Evolutionary conservation across 1,140 invertebrate genomes (phyloP).

Genomic region (Hypothenemus hampei): DNA sequence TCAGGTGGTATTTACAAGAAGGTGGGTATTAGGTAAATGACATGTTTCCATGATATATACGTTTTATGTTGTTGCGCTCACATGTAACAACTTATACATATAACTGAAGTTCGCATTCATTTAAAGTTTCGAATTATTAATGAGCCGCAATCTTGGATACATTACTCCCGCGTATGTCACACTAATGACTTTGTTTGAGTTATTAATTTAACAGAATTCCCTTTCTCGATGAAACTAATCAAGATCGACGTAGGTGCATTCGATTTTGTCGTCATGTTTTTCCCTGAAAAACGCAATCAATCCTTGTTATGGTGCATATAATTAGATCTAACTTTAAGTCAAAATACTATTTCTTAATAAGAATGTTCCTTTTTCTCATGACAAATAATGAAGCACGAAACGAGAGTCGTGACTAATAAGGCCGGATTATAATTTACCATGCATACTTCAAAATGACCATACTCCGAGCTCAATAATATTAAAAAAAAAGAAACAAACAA

Average conservation of each 20-base stretch:
- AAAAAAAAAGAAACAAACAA: too few species aligned
- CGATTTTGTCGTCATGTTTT: too few species aligned
- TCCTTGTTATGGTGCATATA: too few species aligned
- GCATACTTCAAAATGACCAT: too few species aligned
- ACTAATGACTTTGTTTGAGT: conserved; percentile 42
- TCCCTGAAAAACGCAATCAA: too few species aligned
- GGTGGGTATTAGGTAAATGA: conserved; percentile 32
- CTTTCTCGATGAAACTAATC: conserved; percentile 6
- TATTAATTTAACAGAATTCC: conserved; percentile 39
- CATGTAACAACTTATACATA: conserved; percentile 42
- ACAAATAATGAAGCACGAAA: too few species aligned
- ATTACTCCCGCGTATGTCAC: conserved; percentile 39
- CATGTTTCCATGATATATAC: conserved; percentile 39
- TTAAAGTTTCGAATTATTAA: conserved; percentile 45
- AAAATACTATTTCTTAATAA: too few species aligned
- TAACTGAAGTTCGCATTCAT: conserved; percentile 42
- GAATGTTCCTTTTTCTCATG: too few species aligned
- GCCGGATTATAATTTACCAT: too few species aligned
- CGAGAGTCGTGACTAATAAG: too few species aligned
- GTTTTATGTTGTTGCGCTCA: conserved; percentile 41
- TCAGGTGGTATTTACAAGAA: conserved; percentile 28
- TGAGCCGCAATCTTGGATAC: conserved; percentile 40
- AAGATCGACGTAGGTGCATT: not conserved
- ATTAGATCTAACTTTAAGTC: too few species aligned
- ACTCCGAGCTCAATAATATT: too few species aligned